Percentiles rank a stretch among this genome's conserved stretches.
Evolutionary conservation across 2,113 vertebrate genomes (phyloP).

Genomic region (Crotalus viridis): DNA sequence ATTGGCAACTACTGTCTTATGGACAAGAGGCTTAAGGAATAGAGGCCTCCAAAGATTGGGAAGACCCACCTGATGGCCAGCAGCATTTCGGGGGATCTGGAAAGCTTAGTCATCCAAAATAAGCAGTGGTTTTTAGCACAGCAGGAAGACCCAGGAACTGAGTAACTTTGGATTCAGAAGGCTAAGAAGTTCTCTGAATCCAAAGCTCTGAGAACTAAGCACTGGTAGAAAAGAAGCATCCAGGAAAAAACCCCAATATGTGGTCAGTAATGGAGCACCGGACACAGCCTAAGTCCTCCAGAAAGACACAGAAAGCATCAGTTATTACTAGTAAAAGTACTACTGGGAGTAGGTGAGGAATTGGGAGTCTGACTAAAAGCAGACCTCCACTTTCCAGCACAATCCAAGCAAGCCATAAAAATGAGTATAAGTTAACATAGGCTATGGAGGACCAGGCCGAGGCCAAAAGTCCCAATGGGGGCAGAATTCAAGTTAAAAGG

Average conservation of each 20-base stretch:
- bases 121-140: background rate
- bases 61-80: background rate
- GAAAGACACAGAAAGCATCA: background rate
- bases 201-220: background rate
- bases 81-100: background rate
- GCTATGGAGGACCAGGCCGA: background rate
- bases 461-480: background rate
- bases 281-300: background rate
- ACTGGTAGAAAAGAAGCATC: background rate
- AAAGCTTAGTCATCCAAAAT: background rate
- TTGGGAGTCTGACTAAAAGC: background rate
- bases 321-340: background rate
- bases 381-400: background rate
- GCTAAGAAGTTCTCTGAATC: background rate
- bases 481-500: background rate
- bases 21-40: background rate
- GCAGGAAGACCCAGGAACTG: background rate
- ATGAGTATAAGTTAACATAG: background rate
- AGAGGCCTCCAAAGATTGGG: background rate
- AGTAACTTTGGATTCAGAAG: background rate
- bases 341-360: background rate
- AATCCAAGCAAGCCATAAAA: background rate
- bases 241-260: background rate
- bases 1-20: background rate
- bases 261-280: background rate